Base-by-base conservation (phyloP, 2,888 invertebrate genomes). In the Colostygia pectinataria region DNA sequence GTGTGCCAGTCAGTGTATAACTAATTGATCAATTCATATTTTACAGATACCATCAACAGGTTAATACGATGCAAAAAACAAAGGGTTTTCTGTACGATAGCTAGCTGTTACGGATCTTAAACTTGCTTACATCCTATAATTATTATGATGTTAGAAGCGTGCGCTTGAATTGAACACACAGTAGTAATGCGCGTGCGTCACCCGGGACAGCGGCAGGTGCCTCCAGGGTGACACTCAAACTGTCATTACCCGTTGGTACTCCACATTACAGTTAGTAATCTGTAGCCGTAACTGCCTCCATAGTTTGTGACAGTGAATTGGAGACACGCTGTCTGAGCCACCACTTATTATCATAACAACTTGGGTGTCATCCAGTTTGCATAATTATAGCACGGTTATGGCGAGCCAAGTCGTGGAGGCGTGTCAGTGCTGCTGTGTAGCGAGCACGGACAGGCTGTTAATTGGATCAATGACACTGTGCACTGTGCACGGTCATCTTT, bases 291-390 rank as follows among this genome's bases (percentile, higher is more conserved):
- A 18, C 18, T 4, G 18, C 4, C 4, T 3, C 18, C 18, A 4
- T 18, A 18, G 18, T 18, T 18, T 3, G 18, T 18, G 18, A 2
- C 33, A 33, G 37, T 2, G 20, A 39, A 18, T 37, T 4, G 34
- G 43, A 23, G 37, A 32, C 38, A 36, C 31, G 29, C 37, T 10
- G 44, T 37, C 44, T 43, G 37, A 12, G 0, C 27, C 18, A 7
- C 38, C 32, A 46, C 38, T 39, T 46, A 46, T 20, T 20, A 20
- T 20, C 20, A 33, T 45, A 39, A 39, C 15, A 13, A 29, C 29
- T 14, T n/a, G 29, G 27, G 20, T 47, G 40, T 24, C 47, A 24
- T 47, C 40, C n/a, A 5, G 40, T 47, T 36, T 40, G 24, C 40
- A 47, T 47, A 40, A 29, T 18, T 29, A 29, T n/a, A 13, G 45